Evolutionary conservation across 64 coral and sea anemone genomes (phyloP).

Genomic region (Porites australiensis): DNA sequence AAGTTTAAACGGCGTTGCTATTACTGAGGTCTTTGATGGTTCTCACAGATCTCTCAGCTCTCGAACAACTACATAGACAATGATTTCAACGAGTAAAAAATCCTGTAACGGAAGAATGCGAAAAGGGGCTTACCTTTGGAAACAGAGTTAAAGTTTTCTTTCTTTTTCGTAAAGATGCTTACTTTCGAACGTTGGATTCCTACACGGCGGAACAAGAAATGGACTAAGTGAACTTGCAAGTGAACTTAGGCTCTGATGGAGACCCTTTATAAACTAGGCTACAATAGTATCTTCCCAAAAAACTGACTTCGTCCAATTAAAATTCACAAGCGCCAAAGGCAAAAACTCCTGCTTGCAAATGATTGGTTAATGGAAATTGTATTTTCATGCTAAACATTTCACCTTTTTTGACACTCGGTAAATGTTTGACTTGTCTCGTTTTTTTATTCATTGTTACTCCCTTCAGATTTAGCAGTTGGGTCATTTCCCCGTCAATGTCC

Average conservation of each 20-base stretch:
- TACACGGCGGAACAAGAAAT: not conserved
- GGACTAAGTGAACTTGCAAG: not conserved
- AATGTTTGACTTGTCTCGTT: slow-evolving; percentile 52
- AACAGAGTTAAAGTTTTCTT: not conserved
- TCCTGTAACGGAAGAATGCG: not conserved
- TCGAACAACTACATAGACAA: not conserved
- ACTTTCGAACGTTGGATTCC: not conserved
- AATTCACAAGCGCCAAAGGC: slow-evolving; percentile 43
- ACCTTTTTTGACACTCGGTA: slow-evolving; percentile 32
- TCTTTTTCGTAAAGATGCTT: not conserved
- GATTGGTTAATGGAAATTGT: slow-evolving; percentile 37
- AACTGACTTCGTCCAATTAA: slow-evolving; percentile 29
- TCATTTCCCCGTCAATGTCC: slow-evolving; percentile 33
- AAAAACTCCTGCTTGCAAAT: not conserved
- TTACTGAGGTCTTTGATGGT: not conserved
- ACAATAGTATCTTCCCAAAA: slow-evolving; percentile 14
- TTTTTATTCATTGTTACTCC: slow-evolving; percentile 23
- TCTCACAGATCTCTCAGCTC: not conserved
- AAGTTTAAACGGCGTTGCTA: not conserved
- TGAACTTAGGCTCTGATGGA: not conserved
- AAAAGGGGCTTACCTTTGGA: slow-evolving; percentile 6
- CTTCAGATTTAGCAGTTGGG: slow-evolving; percentile 46
- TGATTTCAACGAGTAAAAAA: not conserved
- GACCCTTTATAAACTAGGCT: slow-evolving; percentile 5
- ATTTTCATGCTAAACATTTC: slow-evolving; percentile 57